phyloP scores from a whole-genome alignment of 1,140 invertebrate genomes.

The Chironomus tepperi region DNA sequence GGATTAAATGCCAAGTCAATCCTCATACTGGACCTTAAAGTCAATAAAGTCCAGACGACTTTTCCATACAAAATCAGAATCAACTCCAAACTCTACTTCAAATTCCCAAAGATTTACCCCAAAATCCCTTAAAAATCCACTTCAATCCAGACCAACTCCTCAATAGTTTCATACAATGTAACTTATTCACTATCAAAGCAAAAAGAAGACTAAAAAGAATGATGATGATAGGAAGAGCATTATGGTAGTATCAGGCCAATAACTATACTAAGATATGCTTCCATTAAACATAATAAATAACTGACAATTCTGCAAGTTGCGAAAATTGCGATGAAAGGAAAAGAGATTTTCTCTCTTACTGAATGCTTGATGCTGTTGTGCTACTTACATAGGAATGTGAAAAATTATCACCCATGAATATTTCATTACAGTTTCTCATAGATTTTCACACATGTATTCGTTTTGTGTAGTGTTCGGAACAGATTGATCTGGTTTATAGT shows the following conservation, averaged over 20 bases:
- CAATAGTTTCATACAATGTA: too few species aligned
- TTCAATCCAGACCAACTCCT: too few species aligned
- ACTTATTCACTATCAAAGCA: neutral
- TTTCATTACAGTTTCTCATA: constrained; percentile 10
- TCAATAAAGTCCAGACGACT: too few species aligned
- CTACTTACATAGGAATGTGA: neutral
- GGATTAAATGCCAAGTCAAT: too few species aligned
- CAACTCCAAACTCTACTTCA: too few species aligned
- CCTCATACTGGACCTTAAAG: too few species aligned
- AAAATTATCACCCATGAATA: constrained; percentile 20
- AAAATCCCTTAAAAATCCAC: too few species aligned
- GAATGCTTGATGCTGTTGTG: too few species aligned
- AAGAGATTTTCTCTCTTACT: neutral
- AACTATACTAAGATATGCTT: neutral
- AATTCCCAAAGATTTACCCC: too few species aligned
- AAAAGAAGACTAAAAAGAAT: neutral
- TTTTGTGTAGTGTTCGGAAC: neutral
- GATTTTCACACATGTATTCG: too few species aligned
- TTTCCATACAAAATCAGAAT: too few species aligned
- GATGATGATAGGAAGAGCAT: neutral
- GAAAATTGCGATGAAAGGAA: constrained; percentile 5
- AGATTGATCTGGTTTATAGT: neutral
- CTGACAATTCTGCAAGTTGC: neutral
- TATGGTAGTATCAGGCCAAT: neutral
- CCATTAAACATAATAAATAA: constrained; percentile 10